phyloP scores from a whole-genome alignment of 2,113 vertebrate genomes.

The Murina feae region DNA sequence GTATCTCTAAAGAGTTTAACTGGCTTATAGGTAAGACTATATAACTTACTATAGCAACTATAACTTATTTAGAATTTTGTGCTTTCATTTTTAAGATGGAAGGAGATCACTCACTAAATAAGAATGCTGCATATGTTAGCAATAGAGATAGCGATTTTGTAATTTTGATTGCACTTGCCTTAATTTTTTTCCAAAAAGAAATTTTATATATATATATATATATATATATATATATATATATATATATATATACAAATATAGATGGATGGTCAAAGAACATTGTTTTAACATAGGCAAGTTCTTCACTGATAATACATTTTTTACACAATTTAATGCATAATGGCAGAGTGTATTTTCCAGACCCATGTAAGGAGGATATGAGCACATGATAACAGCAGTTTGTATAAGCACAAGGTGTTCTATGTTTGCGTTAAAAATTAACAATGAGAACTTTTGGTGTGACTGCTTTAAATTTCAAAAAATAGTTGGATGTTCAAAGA shows the following conservation, averaged over 20 bases:
- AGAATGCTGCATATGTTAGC: constrained; percentile 81
- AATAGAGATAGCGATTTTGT: constrained; percentile 80
- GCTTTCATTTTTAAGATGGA: constrained; percentile 71
- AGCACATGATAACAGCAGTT: constrained; percentile 79
- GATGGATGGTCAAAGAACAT: constrained; percentile 46
- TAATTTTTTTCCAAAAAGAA: constrained; percentile 73
- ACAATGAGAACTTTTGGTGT: constrained; percentile 68
- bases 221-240: constrained; percentile 26
- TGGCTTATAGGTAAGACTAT: constrained; percentile 50
- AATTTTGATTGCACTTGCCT: constrained; percentile 83
- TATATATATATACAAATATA: constrained; percentile 59
- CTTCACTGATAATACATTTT: constrained; percentile 64
- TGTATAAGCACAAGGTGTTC: constrained; percentile 83
- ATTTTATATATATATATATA: constrained; percentile 19
- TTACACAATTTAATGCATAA: constrained; percentile 73
- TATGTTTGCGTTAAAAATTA: constrained; percentile 74
- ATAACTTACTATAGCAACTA: constrained; percentile 51
- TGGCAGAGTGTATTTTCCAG: constrained; percentile 64
- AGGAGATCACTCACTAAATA: constrained; percentile 74
- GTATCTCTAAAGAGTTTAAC: constrained; percentile 46
- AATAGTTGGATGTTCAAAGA: constrained; percentile 75
- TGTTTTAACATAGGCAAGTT: constrained; percentile 77
- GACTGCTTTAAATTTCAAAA: constrained; percentile 79
- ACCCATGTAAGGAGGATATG: constrained; percentile 70
- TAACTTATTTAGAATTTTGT: constrained; percentile 66